Conservation (phyloP, 2,113 vertebrate species). For the Scalopus aquaticus region DNA sequence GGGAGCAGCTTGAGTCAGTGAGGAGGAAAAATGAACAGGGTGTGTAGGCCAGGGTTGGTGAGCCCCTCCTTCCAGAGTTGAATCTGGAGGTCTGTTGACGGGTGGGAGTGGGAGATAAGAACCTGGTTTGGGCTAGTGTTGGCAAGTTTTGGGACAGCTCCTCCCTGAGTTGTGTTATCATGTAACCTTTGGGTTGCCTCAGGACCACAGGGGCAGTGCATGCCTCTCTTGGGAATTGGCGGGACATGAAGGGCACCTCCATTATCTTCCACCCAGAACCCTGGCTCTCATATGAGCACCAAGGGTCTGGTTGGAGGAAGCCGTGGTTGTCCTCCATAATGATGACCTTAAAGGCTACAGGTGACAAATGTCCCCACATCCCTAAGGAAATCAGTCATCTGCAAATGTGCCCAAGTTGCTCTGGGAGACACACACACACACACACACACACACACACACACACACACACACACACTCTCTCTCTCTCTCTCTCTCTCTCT, state of each 20-base stretch:
- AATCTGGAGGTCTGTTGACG: neutral
- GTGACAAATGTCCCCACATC: neutral
- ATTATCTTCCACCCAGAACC: neutral
- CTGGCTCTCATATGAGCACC: neutral
- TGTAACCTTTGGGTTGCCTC: neutral
- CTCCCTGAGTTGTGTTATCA: neutral
- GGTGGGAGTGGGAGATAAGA: neutral
- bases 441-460: too few species aligned
- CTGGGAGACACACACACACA: too few species aligned
- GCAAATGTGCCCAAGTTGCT: neutral
- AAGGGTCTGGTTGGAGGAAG: neutral
- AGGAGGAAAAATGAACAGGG: neutral
- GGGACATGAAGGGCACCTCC: neutral
- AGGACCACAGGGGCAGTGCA: neutral
- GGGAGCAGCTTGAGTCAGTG: neutral
- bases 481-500: too few species aligned
- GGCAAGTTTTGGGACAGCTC: neutral
- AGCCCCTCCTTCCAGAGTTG: neutral
- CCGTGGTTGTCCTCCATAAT: neutral
- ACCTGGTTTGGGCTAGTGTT: neutral
- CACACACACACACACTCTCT: too few species aligned
- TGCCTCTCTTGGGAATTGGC: neutral
- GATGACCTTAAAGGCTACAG: neutral
- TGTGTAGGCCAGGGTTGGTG: neutral
- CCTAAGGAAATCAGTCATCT: neutral